Evolutionary conservation across 2,797 vertebrate genomes (phyloP), one percentile per base, ranked within the genome.

Genomic region (Neostethus bicornis): DNA sequence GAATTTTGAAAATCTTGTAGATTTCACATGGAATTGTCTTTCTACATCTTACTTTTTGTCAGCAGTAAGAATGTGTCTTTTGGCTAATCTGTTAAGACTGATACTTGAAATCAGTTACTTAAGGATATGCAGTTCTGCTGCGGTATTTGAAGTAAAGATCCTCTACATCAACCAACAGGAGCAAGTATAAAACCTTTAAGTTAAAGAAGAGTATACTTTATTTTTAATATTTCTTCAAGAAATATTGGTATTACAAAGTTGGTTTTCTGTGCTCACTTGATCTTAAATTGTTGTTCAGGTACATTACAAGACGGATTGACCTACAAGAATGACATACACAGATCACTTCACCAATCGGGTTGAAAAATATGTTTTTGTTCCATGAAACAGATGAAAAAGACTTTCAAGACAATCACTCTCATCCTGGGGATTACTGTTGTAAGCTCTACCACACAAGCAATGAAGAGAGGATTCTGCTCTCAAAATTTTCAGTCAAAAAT

Each of bases 341-440:
- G 92, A 92, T 51, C 93, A 95, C 68, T 89, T 95, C 64, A 94
- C 91, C 7, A 92, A 96, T 76, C 82, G 97, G 31, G 96, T 94
- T 86, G 93, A 95, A 79, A 96, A 96, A 83, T 94, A 95, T 10
- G 46, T 94, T 41, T 92, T 90, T 79, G 73, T 0, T 95, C 92
- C 79, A 75, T 96, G 8, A 93, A 96, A 51, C 90, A 93, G 77
- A 91, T 94, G 78, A 92, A 86, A 85, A 91, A 72, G 51, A 89
- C 82, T 13, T 91, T 93, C 73, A 94, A 91, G 79, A 91, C 91
- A n/a, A 80, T 94, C 66, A 93, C 81, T 54, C 87, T 87, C 7
- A 63, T 95, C 64, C 82, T 92, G 24, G 93, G 96, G 77, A 93
- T 77, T 77, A 93, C 90, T 50, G 89, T 95, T 96, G 43, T 92